These are phyloP conservation scores for Sclerurus mexicanus DNA, from an alignment of 2,113 vertebrate species.

Conservation along the genomic window DNA sequence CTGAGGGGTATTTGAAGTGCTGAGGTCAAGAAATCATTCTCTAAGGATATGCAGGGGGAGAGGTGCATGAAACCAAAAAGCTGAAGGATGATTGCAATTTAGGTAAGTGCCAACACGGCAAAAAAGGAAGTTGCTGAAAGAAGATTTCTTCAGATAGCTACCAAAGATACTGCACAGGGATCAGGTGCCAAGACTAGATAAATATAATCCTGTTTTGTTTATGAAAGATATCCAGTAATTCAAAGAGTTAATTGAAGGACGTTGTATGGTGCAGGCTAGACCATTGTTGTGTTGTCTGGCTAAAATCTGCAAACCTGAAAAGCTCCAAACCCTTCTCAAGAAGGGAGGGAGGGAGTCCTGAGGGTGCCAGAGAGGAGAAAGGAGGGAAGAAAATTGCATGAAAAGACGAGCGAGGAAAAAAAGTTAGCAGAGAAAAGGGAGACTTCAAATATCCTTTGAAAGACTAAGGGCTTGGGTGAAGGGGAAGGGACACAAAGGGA, in stretches of 20 bases:
- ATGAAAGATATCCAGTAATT: not conserved
- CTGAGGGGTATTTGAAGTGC: not conserved
- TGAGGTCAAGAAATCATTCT: not conserved
- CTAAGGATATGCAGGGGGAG: not conserved
- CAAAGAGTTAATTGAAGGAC: not conserved
- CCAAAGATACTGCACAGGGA: not conserved
- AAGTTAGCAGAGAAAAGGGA: not conserved
- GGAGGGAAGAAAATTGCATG: not conserved
- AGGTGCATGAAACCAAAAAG: not conserved
- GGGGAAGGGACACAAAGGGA: not conserved
- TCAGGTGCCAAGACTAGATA: not conserved
- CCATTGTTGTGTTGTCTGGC: not conserved
- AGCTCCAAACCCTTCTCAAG: not conserved
- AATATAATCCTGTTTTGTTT: not conserved
- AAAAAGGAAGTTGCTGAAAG: not conserved
- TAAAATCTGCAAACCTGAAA: not conserved
- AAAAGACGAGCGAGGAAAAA: not conserved
- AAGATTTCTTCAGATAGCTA: not conserved
- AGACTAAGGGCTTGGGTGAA: not conserved
- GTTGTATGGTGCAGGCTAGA: not conserved
- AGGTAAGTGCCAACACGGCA: not conserved
- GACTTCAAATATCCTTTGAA: not conserved
- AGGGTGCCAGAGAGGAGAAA: not conserved
- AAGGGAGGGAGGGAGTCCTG: not conserved
- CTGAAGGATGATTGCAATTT: not conserved